Evolutionary conservation across 2,113 vertebrate genomes (phyloP), one percentile per base, ranked within the genome.

Genomic region (Syrrhaptes paradoxus): DNA sequence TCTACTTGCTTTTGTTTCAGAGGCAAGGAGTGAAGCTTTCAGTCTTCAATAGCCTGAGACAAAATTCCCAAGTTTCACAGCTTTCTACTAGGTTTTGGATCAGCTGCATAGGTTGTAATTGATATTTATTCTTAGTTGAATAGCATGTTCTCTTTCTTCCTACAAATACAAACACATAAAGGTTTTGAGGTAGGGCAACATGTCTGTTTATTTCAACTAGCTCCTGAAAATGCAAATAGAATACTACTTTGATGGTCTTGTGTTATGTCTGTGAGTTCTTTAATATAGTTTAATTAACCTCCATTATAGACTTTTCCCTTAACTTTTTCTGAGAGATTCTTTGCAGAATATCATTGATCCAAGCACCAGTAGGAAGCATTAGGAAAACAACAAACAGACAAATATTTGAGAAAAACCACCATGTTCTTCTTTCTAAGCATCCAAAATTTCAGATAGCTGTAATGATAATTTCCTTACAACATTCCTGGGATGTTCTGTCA

Each of bases 401-500:
- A 59, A 45, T 17, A 36, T 12, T 31, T 11, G 41, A 87, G 46
- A 80, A 41, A 70, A 90, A 20, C 7, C 18, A 49, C 18, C 61
- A 19, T 10, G 2, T 5, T 52, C 9, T 61, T 61, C 18, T 29
- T 31, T 16, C 6, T 61, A 20, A 73, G 7, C 1, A 0, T 36
- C 87, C 1, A 46, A 54, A 85, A 38, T 48, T 20, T 46, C 36
- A 25, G 9, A 28, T 5, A 75, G 3, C 11, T 70, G 26, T 41
- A 62, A 72, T 16, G 6, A 61, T 10, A 0, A 48, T n/a, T 74
- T 85, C 16, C 31, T 66, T 29, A 54, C 5, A 62, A 57, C 81
- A 43, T 63, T 67, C 29, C 5, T 38, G 34, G 59, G 34, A 21
- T 16, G 5, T 49, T 62, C 65, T 24, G 12, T 34, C 70, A 84